Evolutionary conservation across 2,113 vertebrate genomes (phyloP).

Genomic region (Anoplopoma fimbria): DNA sequence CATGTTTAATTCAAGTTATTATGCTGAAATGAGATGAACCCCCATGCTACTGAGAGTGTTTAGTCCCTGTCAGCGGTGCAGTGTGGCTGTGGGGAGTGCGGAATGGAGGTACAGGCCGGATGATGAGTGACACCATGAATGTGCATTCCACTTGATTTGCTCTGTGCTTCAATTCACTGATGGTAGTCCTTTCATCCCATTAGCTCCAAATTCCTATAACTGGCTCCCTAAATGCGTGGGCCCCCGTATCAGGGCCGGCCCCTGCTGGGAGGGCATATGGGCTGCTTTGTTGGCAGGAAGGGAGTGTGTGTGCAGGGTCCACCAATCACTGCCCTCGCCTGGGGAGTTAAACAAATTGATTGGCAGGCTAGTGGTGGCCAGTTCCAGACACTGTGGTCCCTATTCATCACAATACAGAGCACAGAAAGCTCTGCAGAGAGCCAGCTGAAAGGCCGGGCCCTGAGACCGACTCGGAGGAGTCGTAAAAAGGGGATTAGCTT

Average conservation of each 20-base stretch:
- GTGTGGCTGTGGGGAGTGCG: constrained; percentile 10
- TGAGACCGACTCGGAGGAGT: constrained; percentile 9
- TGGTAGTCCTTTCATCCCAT: constrained; percentile 78
- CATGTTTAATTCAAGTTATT: not conserved
- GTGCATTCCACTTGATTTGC: constrained; percentile 79
- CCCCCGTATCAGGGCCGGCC: constrained; percentile 69
- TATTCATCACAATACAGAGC: constrained; percentile 63
- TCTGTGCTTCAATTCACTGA: constrained; percentile 75
- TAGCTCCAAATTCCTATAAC: constrained; percentile 82
- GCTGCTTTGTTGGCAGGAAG: constrained; percentile 80
- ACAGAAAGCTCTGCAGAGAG: constrained; percentile 37
- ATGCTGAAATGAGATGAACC: constrained; percentile 10
- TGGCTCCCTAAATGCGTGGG: constrained; percentile 75
- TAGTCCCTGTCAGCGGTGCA: not conserved
- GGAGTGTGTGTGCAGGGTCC: constrained; percentile 78
- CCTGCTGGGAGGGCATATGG: constrained; percentile 85
- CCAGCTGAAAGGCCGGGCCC: constrained; percentile 48
- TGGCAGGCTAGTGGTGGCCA: constrained; percentile 78
- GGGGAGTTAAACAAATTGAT: constrained; percentile 88
- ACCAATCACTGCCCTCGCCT: constrained; percentile 80
- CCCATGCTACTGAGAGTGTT: not conserved
- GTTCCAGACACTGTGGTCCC: constrained; percentile 72
- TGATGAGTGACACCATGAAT: constrained; percentile 71
- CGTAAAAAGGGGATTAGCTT: constrained; percentile 13
- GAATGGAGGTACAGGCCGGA: constrained; percentile 18